phyloP scores from a whole-genome alignment of 2,888 invertebrate genomes.

The Quadroppia sp. region DNA sequence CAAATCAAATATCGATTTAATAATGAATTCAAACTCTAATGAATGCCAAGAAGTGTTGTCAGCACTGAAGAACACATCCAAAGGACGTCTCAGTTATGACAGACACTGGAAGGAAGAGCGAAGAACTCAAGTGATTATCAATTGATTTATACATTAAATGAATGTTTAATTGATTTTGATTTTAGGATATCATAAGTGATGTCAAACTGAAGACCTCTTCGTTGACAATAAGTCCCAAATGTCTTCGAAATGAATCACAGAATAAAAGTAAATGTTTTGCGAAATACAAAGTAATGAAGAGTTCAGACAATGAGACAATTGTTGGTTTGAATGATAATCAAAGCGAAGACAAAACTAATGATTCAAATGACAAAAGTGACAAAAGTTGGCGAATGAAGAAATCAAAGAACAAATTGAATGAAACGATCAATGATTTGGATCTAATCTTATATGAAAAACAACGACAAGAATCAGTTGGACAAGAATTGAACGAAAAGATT shows the following conservation, averaged over 20 bases:
- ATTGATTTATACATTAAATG: not conserved
- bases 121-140: conserved; percentile 41
- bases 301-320: not conserved
- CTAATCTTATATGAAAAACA: conserved; percentile 36
- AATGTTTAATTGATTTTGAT: not conserved
- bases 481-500: not conserved
- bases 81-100: conserved; percentile 47
- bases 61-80: conserved; percentile 45
- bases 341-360: not conserved
- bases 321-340: not conserved
- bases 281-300: conserved; percentile 18
- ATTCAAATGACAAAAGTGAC: not conserved
- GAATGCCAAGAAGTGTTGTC: conserved; percentile 9
- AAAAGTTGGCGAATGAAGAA: not conserved
- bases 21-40: not conserved
- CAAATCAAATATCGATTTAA: not conserved
- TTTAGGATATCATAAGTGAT: conserved; percentile 35
- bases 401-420: not conserved
- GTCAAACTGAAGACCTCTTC: conserved; percentile 33
- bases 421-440: not conserved
- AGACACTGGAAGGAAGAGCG: conserved; percentile 45
- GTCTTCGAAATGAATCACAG: not conserved
- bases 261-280: not conserved
- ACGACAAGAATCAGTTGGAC: not conserved
- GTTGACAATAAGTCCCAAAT: conserved; percentile 22